Percentiles rank a stretch among this genome's conserved stretches.
Conservation (phyloP, 2,113 vertebrate species). For the Chelonoidis abingdonii region DNA sequence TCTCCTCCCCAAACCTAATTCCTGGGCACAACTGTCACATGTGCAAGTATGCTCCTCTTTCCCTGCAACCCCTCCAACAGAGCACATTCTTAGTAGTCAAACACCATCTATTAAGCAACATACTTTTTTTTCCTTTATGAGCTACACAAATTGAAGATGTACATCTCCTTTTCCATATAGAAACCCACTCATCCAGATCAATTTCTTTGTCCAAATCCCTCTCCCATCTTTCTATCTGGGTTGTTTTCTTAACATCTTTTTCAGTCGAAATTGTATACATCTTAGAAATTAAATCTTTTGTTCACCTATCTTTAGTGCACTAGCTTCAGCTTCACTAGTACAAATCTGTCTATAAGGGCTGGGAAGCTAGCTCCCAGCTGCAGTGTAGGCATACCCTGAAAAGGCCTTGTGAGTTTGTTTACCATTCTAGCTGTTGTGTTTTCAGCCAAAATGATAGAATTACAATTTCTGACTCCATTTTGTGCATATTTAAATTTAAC, state of each 20-base stretch:
- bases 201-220: not conserved
- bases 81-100: not conserved
- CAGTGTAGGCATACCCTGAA: not conserved
- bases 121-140: not conserved
- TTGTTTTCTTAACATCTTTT: slow-evolving; percentile 34
- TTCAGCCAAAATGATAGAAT: not conserved
- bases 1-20: not conserved
- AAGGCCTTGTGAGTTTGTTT: not conserved
- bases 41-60: not conserved
- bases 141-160: not conserved
- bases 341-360: not conserved
- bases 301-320: not conserved
- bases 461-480: not conserved
- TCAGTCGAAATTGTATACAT: not conserved
- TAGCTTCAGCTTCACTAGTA: not conserved
- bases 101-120: not conserved
- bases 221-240: not conserved
- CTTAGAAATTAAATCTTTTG: not conserved
- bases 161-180: not conserved
- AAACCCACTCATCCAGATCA: not conserved
- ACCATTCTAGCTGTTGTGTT: not conserved
- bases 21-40: not conserved
- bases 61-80: not conserved
- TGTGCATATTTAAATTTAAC: not conserved
- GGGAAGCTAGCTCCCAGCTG: not conserved